phyloP scores from a whole-genome alignment of 2,888 invertebrate species.

The Eurytoma adleriae region DNA sequence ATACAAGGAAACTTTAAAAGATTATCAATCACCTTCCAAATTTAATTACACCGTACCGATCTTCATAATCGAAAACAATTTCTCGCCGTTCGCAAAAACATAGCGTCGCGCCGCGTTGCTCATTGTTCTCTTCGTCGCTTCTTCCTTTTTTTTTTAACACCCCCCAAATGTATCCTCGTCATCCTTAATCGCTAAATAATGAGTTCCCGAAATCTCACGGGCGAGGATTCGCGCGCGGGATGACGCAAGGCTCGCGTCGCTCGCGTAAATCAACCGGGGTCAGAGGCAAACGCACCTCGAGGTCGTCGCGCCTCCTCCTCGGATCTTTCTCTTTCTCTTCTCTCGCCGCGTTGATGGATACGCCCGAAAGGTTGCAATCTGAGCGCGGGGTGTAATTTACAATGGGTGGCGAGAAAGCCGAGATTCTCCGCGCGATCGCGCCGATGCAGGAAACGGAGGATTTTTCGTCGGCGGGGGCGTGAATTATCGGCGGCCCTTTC shows the following conservation, averaged over 20 bases:
- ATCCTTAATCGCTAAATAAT: slow-evolving; percentile 43
- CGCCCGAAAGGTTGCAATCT: slow-evolving; percentile 17
- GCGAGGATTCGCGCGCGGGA: neutral
- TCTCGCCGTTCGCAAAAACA: neutral
- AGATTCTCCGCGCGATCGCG: too few species aligned
- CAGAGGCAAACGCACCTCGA: neutral
- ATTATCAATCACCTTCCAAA: neutral
- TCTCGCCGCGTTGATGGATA: neutral
- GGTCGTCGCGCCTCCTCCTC: neutral
- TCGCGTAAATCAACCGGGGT: slow-evolving; percentile 14
- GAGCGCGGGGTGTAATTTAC: slow-evolving; percentile 32
- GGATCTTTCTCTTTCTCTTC: neutral
- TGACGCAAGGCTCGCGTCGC: slow-evolving; percentile 14
- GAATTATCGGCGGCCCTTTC: slow-evolving; percentile 1
- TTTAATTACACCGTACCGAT: neutral
- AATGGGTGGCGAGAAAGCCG: slow-evolving; percentile 15
- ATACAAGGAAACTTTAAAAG: too few species aligned
- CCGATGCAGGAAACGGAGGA: neutral
- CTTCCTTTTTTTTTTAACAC: too few species aligned
- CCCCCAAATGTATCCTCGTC: neutral
- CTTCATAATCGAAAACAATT: neutral
- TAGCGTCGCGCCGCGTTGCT: neutral
- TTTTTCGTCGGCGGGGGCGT: neutral
- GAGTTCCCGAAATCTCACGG: slow-evolving; percentile 9
- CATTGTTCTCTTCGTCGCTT: neutral